These are phyloP conservation scores for Tetanocera ferruginea DNA, from an alignment of 2,888 invertebrate species.

Conservation along the genomic window DNA sequence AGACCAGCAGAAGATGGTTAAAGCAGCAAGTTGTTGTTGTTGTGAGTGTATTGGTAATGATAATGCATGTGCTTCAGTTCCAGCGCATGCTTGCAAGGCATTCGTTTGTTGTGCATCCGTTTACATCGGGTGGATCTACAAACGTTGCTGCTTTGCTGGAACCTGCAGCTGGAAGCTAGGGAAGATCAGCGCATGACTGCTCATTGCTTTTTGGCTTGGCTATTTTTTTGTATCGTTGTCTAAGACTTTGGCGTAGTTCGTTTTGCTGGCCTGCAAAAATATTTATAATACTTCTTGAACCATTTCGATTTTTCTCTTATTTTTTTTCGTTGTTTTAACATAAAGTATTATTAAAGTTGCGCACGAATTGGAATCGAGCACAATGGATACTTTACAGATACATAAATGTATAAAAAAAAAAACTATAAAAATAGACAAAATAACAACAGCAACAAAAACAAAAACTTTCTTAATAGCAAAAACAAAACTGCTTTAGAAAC, in stretches of 20 bases:
- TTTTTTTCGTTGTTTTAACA: conserved; percentile 5
- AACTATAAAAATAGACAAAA: neutral
- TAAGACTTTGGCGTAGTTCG: neutral
- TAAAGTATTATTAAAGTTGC: conserved; percentile 32
- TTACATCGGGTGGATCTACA: neutral
- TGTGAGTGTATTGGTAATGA: neutral
- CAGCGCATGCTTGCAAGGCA: neutral
- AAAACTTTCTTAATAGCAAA: conserved; percentile 22
- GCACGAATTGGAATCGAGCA: conserved; percentile 28
- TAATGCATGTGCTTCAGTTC: neutral
- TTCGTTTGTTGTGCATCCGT: neutral
- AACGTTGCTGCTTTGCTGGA: neutral
- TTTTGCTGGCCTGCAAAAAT: neutral
- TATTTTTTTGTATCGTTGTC: neutral
- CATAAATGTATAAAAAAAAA: conserved; percentile 3
- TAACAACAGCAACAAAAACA: conserved; percentile 1
- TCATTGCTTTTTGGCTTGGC: neutral
- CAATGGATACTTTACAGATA: conserved; percentile 26
- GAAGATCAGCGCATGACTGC: neutral
- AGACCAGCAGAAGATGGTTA: neutral
- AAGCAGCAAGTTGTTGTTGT: neutral
- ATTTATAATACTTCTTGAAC: too few relatives aligned
- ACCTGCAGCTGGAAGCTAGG: neutral
- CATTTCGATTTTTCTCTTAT: neutral
- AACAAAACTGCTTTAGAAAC: neutral